Evolutionary conservation across 2,113 vertebrate genomes (phyloP).

Genomic region (Phrynocephalus versicolor): DNA sequence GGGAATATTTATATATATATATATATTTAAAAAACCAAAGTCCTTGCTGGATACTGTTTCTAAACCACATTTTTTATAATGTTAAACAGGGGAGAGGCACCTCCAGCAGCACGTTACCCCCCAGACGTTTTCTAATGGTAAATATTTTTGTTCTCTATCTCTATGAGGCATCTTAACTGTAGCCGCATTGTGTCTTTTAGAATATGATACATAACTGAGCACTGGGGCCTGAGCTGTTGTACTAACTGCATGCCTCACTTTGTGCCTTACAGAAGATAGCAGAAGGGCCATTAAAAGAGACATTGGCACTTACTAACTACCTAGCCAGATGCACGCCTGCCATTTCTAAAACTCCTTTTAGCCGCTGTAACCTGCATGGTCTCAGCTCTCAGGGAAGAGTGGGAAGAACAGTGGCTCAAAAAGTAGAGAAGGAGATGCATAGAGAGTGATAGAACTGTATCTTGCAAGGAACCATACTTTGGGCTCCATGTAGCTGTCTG

Average conservation of each 20-base stretch:
- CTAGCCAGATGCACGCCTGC: constrained; percentile 30
- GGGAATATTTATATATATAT: constrained; percentile 16
- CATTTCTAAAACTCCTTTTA: neutral
- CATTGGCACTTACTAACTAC: constrained; percentile 18
- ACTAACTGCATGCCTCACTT: constrained; percentile 75
- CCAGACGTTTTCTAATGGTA: constrained; percentile 97
- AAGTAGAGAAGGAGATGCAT: constrained; percentile 20
- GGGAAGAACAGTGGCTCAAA: neutral
- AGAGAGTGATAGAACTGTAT: neutral
- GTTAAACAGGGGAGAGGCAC: constrained; percentile 94
- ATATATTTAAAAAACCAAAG: constrained; percentile 38
- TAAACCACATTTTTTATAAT: constrained; percentile 88
- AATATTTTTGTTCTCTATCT: constrained; percentile 85
- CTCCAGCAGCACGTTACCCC: constrained; percentile 88
- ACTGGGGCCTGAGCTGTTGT: constrained; percentile 58
- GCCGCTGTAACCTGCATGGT: constrained; percentile 22
- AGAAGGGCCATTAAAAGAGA: neutral
- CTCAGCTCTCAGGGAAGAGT: neutral
- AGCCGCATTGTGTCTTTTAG: constrained; percentile 59
- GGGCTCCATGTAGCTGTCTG: constrained; percentile 1
- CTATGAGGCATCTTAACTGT: constrained; percentile 59
- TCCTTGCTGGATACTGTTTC: constrained; percentile 71
- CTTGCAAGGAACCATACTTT: constrained; percentile 13
- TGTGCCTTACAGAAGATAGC: constrained; percentile 34
- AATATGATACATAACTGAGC: constrained; percentile 57